Percentiles rank a stretch among this genome's conserved stretches.
These are phyloP conservation scores for Melieria omissa DNA, from an alignment of 2,888 invertebrate genomes.

Conservation along the genomic window DNA sequence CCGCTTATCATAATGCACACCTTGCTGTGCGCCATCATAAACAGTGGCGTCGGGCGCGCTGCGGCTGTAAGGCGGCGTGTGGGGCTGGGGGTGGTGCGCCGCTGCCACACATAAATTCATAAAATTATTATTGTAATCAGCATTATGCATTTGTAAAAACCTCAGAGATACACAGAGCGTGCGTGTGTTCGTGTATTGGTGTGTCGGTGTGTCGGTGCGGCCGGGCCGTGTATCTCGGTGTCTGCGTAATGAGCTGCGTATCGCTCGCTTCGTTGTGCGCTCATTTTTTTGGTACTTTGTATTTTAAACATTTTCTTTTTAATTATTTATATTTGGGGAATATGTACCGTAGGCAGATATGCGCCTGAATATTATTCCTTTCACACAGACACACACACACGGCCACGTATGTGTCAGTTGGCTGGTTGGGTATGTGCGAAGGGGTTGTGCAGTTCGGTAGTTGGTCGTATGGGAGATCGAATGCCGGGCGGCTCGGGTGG, in stretches of 20 bases:
- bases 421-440: background rate
- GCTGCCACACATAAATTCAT: slow-evolving; percentile 57
- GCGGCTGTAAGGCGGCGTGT: background rate
- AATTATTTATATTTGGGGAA: slow-evolving; percentile 60
- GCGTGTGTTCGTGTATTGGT: slow-evolving; percentile 1
- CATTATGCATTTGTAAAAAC: slow-evolving; percentile 64
- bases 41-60: background rate
- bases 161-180: slow-evolving; percentile 49
- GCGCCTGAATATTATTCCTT: background rate
- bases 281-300: background rate
- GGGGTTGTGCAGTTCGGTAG: no score
- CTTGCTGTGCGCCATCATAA: slow-evolving; percentile 33
- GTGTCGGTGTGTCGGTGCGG: background rate
- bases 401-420: background rate
- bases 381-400: background rate
- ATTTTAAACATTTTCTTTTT: slow-evolving; percentile 57
- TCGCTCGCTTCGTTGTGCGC: no score
- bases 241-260: slow-evolving; percentile 3
- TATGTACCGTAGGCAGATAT: slow-evolving; percentile 27
- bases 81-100: background rate
- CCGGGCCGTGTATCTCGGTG: background rate
- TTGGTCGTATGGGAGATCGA: background rate
- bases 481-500: no score
- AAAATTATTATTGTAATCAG: slow-evolving; percentile 65
- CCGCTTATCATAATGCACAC: slow-evolving; percentile 49